Evolutionary conservation across 1,140 invertebrate species (phyloP).

Genomic region (Luehdorfia chinensis): DNA sequence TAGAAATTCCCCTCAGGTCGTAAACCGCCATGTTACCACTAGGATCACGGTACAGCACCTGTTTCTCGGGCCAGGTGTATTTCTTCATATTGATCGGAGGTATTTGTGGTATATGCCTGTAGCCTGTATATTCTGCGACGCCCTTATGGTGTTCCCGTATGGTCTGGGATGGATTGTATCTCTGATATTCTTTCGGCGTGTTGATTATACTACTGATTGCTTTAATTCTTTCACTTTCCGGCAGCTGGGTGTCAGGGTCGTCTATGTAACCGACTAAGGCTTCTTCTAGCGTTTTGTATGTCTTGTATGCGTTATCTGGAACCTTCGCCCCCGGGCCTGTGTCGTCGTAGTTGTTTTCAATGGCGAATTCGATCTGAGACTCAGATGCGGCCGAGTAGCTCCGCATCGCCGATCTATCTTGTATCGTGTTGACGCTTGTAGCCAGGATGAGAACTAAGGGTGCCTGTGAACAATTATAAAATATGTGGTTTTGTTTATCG

Average conservation of each 20-base stretch:
- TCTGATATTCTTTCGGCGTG: slow-evolving; percentile 12
- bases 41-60: slow-evolving; percentile 13
- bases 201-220: slow-evolving; percentile 25
- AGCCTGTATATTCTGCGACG: slow-evolving; percentile 36
- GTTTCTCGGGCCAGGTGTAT: slow-evolving; percentile 1
- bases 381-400: slow-evolving; percentile 43
- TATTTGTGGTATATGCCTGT: slow-evolving; percentile 18
- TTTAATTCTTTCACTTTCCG: slow-evolving; percentile 40
- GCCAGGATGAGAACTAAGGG: slow-evolving; percentile 4
- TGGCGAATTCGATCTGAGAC: slow-evolving; percentile 60
- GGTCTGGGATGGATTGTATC: slow-evolving; percentile 10
- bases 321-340: slow-evolving; percentile 65
- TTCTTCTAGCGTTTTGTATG: slow-evolving; percentile 55
- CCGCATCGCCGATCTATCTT: not conserved
- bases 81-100: slow-evolving; percentile 6
- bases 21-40: not conserved
- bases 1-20: slow-evolving; percentile 1
- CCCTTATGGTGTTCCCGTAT: slow-evolving; percentile 29
- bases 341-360: slow-evolving; percentile 71
- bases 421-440: slow-evolving; percentile 7
- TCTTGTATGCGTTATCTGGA: slow-evolving; percentile 53
- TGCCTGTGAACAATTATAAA: not conserved
- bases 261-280: slow-evolving; percentile 53
- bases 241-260: slow-evolving; percentile 59
- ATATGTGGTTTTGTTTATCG: too few relatives aligned